Evolutionary conservation across 1,140 invertebrate species (phyloP).

Genomic region (Drosophila repletoides): DNA sequence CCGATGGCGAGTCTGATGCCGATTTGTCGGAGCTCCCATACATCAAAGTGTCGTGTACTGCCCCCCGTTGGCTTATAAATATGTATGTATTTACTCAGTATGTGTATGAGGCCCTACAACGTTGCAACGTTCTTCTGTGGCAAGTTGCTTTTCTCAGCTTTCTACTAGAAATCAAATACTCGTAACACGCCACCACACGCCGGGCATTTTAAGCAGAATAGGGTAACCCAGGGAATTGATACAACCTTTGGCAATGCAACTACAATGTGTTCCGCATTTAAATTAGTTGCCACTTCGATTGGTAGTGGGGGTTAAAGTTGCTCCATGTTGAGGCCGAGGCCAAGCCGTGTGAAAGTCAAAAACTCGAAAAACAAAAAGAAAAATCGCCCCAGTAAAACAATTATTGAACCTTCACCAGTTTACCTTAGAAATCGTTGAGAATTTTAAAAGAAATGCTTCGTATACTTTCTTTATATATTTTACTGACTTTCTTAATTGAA

Average conservation of each 20-base stretch:
- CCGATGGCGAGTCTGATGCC: constrained; percentile 19
- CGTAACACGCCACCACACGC: constrained; percentile 20
- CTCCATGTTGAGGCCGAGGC: background rate
- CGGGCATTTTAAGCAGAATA: constrained; percentile 33
- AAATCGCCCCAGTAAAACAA: constrained; percentile 6
- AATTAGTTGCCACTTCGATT: background rate
- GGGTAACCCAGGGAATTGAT: background rate
- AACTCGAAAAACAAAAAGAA: background rate
- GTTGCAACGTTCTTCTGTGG: constrained; percentile 2
- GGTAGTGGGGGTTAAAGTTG: constrained; percentile 14
- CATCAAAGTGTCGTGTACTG: constrained; percentile 72
- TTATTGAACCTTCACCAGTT: too few relatives aligned
- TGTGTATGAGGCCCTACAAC: background rate
- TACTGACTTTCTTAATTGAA: too few relatives aligned
- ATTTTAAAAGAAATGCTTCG: too few relatives aligned
- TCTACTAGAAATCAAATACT: constrained; percentile 44
- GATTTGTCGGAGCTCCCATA: constrained; percentile 44
- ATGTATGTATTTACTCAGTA: constrained; percentile 28
- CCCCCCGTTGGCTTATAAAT: constrained; percentile 57
- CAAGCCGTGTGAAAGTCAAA: constrained; percentile 56
- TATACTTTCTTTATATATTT: too few relatives aligned
- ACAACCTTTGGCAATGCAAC: constrained; percentile 27
- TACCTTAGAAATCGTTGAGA: too few relatives aligned
- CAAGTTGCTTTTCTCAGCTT: constrained; percentile 21
- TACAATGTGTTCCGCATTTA: constrained; percentile 37